Evolutionary conservation across 1,140 invertebrate species (phyloP), one percentile per base, ranked within the genome.

Genomic region (Proctacanthus coquilletti): DNA sequence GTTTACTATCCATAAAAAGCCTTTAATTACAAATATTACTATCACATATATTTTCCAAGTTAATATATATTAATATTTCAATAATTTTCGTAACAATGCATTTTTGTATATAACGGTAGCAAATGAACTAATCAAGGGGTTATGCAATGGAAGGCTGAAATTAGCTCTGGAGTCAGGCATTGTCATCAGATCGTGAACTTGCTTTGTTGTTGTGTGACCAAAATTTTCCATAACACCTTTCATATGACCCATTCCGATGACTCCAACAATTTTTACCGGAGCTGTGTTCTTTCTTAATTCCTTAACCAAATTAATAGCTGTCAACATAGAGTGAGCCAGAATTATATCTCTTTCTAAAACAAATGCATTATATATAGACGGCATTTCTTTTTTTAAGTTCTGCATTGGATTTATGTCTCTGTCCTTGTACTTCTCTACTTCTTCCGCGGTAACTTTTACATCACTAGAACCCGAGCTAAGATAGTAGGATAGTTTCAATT

Each of bases 171-270:
- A n/a, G n/a, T n/a, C n/a, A n/a, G n/a, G n/a, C n/a, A n/a, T n/a
- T n/a, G n/a, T n/a, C n/a, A n/a, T n/a, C n/a, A n/a, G n/a, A n/a
- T n/a, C n/a, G n/a, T n/a, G n/a, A 5, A 36, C 19, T 36, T 36
- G 35, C 5, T 21, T 10, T 15, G 19, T 39, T 5, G 27, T 23
- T 11, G 19, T 18, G 5, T 36, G 14, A 5, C 60, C 48, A 84
- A 84, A 94, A 42, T 80, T 68, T 42, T 75, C 66, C 2, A 71
- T 64, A 39, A 93, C 93, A 19, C 89, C 89, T 13, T 73, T 63
- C 6, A 77, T 71, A 59, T 94, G 91, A 1, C 89, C 91, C 32
- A 93, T 84, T 1, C 91, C 89, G n/a, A 95, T 87, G 11, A 95
- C 79, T 33, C 84, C 88, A 15, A 95, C 88, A 13, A 91, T 78